Conservation (phyloP, 2,797 vertebrate species). For the Psittacula echo region DNA sequence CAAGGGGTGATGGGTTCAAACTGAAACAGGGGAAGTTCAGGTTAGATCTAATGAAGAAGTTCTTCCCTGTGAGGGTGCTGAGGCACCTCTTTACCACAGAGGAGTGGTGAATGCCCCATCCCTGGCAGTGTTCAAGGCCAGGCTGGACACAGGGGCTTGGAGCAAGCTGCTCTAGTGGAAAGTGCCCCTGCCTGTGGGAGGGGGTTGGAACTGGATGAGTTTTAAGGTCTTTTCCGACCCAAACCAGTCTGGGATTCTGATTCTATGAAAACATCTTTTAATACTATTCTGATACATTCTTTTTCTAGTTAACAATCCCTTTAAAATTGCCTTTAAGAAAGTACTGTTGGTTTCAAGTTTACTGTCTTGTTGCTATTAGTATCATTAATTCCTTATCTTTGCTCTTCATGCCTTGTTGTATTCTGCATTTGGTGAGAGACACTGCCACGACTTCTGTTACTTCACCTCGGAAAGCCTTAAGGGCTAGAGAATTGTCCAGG, state of each 20-base stretch:
- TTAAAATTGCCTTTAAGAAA: background rate
- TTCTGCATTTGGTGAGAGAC: background rate
- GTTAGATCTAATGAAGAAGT: too few species aligned
- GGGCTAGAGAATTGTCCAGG: background rate
- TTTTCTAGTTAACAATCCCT: background rate
- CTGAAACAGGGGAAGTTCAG: background rate
- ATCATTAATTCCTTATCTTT: background rate
- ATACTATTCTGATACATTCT: background rate
- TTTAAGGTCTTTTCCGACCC: background rate
- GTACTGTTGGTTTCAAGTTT: background rate
- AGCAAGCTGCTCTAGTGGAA: background rate
- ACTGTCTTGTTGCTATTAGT: background rate
- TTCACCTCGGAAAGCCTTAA: background rate
- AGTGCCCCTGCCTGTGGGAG: fast-evolving
- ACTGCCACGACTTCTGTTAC: background rate
- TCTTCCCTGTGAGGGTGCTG: too few species aligned
- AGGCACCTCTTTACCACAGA: too few species aligned
- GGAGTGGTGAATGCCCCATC: too few species aligned
- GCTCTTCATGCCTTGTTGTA: fast-evolving
- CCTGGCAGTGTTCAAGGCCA: too few species aligned
- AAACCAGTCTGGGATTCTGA: background rate
- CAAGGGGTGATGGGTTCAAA: background rate
- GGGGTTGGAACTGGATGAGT: background rate
- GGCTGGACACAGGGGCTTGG: too few species aligned
- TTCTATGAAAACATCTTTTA: background rate